Evolutionary conservation across 1,140 invertebrate species (phyloP).

Genomic region (Zophobas atratus): DNA sequence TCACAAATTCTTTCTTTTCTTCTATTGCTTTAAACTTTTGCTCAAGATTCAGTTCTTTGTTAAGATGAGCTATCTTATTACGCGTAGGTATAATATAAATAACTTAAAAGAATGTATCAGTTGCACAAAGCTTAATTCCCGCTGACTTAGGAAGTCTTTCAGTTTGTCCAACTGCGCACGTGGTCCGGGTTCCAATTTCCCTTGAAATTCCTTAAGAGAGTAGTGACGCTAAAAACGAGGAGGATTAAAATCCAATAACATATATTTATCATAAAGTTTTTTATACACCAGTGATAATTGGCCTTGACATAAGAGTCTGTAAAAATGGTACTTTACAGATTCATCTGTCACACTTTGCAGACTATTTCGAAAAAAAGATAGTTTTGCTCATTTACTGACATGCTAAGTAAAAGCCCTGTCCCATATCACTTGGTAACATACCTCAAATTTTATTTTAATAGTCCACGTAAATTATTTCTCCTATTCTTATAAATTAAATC

Average conservation of each 20-base stretch:
- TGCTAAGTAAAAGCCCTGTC: constrained; percentile 14
- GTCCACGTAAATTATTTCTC: neutral
- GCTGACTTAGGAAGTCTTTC: neutral
- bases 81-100: neutral
- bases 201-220: neutral
- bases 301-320: constrained; percentile 7
- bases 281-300: constrained; percentile 5
- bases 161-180: neutral
- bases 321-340: constrained; percentile 22
- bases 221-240: neutral
- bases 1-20: neutral
- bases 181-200: neutral
- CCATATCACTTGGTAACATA: neutral
- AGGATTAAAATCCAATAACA: neutral
- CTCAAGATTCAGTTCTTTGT: constrained; percentile 5
- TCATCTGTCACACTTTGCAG: constrained; percentile 17
- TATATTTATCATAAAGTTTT: constrained; percentile 1
- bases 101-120: neutral
- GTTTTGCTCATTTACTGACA: constrained; percentile 28
- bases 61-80: neutral
- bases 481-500: neutral
- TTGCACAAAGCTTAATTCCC: neutral
- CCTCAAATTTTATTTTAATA: constrained; percentile 3
- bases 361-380: constrained; percentile 21
- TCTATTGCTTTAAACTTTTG: constrained; percentile 7